Percentiles rank a stretch among this genome's conserved stretches.
Conservation (phyloP, 2,797 vertebrate genomes). For the Ficedula albicollis region DNA sequence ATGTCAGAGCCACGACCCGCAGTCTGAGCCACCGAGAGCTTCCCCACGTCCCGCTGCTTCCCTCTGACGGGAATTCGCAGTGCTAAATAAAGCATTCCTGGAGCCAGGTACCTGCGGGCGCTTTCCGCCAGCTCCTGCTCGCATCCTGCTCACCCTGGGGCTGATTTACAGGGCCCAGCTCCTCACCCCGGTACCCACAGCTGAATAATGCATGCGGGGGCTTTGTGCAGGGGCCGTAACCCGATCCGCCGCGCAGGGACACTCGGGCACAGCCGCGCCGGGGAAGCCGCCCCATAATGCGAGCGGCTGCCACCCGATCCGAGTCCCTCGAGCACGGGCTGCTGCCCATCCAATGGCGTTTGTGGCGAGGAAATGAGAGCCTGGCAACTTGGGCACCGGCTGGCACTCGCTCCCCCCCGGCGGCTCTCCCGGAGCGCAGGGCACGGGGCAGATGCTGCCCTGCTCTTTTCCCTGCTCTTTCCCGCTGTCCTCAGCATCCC, state of each 20-base stretch:
- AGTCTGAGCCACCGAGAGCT: not conserved
- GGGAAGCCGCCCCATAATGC: conserved; percentile 60
- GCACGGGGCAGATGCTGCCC: not conserved
- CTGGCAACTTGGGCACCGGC: not conserved
- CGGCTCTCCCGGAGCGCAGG: not conserved
- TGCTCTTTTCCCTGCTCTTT: too few relatives aligned
- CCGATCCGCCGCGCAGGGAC: conserved; percentile 44
- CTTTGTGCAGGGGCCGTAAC: conserved; percentile 66
- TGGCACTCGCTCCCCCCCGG: not conserved
- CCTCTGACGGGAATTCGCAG: conserved; percentile 17
- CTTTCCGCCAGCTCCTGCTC: conserved; percentile 23
- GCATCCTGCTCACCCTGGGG: not conserved
- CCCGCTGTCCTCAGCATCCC: too few relatives aligned
- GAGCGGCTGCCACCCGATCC: conserved; percentile 63
- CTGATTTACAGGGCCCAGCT: conserved; percentile 22
- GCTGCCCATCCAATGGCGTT: conserved; percentile 45
- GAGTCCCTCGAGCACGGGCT: conserved; percentile 57
- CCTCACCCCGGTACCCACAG: not conserved
- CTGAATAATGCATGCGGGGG: conserved; percentile 70
- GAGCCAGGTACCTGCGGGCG: conserved; percentile 7
- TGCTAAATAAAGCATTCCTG: conserved; percentile 43
- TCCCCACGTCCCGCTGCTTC: not conserved
- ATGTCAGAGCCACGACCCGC: not conserved
- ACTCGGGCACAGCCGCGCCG: conserved; percentile 10
- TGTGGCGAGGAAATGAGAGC: conserved; percentile 34